Evolutionary conservation across 2,797 vertebrate species (phyloP).

Genomic region (Karalla daura): DNA sequence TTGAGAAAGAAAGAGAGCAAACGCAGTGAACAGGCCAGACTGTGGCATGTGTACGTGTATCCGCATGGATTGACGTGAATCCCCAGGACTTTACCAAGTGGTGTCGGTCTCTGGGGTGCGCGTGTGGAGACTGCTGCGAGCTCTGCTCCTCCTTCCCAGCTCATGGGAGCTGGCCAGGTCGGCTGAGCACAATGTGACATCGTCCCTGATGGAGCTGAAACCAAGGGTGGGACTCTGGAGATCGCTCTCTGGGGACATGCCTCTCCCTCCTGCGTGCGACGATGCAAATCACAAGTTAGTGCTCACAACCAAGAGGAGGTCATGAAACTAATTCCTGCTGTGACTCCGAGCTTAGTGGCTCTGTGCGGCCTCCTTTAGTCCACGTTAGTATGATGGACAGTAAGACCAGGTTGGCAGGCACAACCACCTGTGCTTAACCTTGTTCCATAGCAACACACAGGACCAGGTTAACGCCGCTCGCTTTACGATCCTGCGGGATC

Average conservation of each 20-base stretch:
- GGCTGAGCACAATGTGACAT: slow-evolving; percentile 37
- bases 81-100: slow-evolving; percentile 56
- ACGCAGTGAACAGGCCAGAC: too few species aligned
- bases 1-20: too few species aligned
- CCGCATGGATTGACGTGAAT: neutral
- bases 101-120: slow-evolving; percentile 42
- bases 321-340: neutral
- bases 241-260: slow-evolving; percentile 66
- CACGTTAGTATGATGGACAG: neutral
- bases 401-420: slow-evolving; percentile 19
- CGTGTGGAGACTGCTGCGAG: slow-evolving; percentile 23
- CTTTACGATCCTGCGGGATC: neutral
- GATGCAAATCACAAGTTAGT: slow-evolving; percentile 2
- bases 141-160: slow-evolving; percentile 27
- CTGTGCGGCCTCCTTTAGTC: too few species aligned
- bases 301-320: neutral
- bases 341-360: neutral
- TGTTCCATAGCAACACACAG: slow-evolving; percentile 51
- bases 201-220: slow-evolving; percentile 55
- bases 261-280: slow-evolving; percentile 10
- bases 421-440: slow-evolving; percentile 35
- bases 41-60: neutral
- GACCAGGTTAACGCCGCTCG: slow-evolving; percentile 7
- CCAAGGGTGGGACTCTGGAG: slow-evolving; percentile 46
- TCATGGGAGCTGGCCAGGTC: slow-evolving; percentile 50